These are phyloP conservation scores for Drosophila teissieri DNA, from an alignment of 1,140 invertebrate species.

Conservation along the genomic window DNA sequence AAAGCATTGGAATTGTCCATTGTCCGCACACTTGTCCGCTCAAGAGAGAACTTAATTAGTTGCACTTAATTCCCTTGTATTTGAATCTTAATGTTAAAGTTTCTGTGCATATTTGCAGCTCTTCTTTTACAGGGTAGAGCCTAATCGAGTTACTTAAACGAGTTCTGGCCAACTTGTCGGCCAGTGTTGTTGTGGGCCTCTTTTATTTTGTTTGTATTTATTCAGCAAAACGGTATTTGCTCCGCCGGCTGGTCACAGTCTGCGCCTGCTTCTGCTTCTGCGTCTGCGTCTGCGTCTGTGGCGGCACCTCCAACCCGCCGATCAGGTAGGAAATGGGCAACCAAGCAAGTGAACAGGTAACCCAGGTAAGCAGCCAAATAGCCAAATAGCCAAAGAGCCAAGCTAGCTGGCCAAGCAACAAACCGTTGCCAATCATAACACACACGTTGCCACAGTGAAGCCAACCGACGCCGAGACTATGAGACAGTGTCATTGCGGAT, in stretches of 20 bases:
- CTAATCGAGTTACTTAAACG: too few species aligned
- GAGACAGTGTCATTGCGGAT: slow-evolving; percentile 46
- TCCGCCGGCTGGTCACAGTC: slow-evolving; percentile 58
- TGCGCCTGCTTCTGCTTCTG: slow-evolving; percentile 7
- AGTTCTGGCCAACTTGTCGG: slow-evolving; percentile 10
- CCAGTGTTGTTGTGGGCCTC: slow-evolving; percentile 37
- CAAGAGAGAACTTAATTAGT: not conserved
- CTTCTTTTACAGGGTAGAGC: not conserved
- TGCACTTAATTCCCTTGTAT: too few species aligned
- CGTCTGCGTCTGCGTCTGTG: slow-evolving; percentile 9
- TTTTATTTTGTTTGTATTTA: slow-evolving; percentile 60
- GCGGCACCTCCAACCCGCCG: slow-evolving; percentile 37
- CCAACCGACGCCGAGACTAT: slow-evolving; percentile 4
- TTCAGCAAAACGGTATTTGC: slow-evolving; percentile 76
- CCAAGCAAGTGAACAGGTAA: slow-evolving; percentile 10
- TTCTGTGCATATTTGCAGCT: too few species aligned
- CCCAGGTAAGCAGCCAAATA: slow-evolving; percentile 13
- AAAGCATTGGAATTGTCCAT: not conserved
- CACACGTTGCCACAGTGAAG: slow-evolving; percentile 59
- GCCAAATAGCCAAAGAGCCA: slow-evolving; percentile 8
- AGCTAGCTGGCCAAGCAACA: slow-evolving; percentile 30
- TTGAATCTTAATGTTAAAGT: too few species aligned
- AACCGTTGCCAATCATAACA: slow-evolving; percentile 77
- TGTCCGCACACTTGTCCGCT: not conserved
- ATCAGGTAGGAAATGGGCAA: slow-evolving; percentile 27